Evolutionary conservation across 2,888 invertebrate species (phyloP).

Genomic region (Athalia circularis): DNA sequence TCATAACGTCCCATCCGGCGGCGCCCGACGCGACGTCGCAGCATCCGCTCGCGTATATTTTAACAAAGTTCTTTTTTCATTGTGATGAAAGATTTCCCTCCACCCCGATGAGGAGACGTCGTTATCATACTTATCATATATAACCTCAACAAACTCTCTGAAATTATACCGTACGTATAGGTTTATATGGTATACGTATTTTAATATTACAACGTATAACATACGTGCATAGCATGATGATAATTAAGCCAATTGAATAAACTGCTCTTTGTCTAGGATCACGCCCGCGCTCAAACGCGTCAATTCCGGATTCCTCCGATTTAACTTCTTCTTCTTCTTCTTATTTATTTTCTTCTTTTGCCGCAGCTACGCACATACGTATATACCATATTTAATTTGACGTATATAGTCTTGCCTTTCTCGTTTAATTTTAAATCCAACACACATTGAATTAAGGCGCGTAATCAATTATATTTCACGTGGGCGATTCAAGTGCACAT

Average conservation of each 20-base stretch:
- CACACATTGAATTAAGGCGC: too few species aligned
- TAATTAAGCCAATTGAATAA: slow-evolving; percentile 48
- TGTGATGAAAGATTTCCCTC: too few species aligned
- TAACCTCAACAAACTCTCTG: neutral
- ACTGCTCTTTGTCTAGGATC: slow-evolving; percentile 51
- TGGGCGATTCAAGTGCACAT: too few species aligned
- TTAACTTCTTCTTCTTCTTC: slow-evolving; percentile 1
- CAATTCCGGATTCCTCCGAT: slow-evolving; percentile 47
- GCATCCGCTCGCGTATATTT: slow-evolving; percentile 10
- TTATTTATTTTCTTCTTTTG: neutral
- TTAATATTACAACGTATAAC: too few species aligned
- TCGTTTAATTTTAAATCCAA: too few species aligned
- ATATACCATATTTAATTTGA: neutral
- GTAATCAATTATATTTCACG: too few species aligned
- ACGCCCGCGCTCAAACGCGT: slow-evolving; percentile 41
- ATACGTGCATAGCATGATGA: neutral
- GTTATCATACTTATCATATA: neutral
- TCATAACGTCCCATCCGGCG: too few species aligned
- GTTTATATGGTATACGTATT: too few species aligned
- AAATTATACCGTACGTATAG: too few species aligned
- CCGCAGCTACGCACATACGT: neutral
- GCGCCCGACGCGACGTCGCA: neutral
- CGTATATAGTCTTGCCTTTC: neutral
- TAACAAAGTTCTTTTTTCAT: too few species aligned
- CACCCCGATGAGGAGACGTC: too few species aligned